These are phyloP conservation scores for Sturnira hondurensis DNA, from an alignment of 2,113 vertebrate genomes.

Conservation along the genomic window DNA sequence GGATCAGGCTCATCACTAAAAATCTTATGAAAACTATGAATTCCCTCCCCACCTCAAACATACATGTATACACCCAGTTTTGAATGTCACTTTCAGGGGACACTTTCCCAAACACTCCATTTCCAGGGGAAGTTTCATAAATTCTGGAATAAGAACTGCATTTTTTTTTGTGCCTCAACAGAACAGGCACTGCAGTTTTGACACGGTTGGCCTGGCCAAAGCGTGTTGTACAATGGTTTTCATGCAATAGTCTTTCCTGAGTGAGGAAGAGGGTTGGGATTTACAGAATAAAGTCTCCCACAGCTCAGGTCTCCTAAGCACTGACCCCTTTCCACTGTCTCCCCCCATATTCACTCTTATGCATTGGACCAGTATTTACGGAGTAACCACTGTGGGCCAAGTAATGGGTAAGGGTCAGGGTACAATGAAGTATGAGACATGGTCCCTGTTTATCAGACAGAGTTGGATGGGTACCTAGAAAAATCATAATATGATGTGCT, in stretches of 20 bases:
- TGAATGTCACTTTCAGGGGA: not conserved
- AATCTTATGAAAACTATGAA: not conserved
- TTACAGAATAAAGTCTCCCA: not conserved
- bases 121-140: not conserved
- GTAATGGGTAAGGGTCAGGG: not conserved
- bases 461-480: not conserved
- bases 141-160: not conserved
- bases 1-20: not conserved
- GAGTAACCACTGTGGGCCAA: not conserved
- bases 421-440: not conserved
- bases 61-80: not conserved
- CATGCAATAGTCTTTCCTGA: not conserved
- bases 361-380: not conserved
- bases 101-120: not conserved
- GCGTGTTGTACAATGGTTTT: not conserved
- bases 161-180: not conserved
- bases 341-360: not conserved
- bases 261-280: not conserved
- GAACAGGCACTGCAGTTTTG: not conserved
- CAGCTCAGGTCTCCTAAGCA: not conserved
- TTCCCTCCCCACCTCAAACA: not conserved
- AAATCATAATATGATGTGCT: not conserved
- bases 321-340: rapidly evolving
- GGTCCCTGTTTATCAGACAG: not conserved
- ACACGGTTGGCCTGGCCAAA: not conserved